phyloP scores from a whole-genome alignment of 2,113 vertebrate species.

The Fulica atra region DNA sequence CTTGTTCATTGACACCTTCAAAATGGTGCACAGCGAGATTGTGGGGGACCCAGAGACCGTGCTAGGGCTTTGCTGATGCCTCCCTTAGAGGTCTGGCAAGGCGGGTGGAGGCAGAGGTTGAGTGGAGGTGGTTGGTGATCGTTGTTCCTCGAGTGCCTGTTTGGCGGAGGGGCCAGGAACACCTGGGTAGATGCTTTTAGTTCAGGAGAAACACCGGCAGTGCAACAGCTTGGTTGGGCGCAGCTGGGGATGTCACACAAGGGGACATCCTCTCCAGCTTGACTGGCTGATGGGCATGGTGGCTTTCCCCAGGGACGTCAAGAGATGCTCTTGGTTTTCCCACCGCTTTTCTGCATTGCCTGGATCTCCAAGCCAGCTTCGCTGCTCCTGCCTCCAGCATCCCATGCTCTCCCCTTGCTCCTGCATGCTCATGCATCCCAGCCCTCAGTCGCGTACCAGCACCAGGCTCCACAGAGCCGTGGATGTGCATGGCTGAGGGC shows the following conservation, averaged over 20 bases:
- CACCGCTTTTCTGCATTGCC: background rate
- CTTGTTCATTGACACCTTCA: constrained; percentile 96
- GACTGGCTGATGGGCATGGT: background rate
- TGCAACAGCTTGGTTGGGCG: background rate
- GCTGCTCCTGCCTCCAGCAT: background rate
- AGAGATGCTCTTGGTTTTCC: background rate
- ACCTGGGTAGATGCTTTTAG: background rate
- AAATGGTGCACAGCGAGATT: constrained; percentile 92
- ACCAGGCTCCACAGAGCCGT: no score
- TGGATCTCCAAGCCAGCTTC: background rate
- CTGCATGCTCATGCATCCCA: fast-evolving
- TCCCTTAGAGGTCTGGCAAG: background rate
- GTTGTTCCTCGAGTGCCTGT: background rate
- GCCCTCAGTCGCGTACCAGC: fast-evolving
- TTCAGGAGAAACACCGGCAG: background rate
- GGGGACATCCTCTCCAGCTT: background rate
- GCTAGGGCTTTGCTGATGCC: constrained; percentile 84
- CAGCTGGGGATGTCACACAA: background rate
- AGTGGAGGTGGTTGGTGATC: background rate
- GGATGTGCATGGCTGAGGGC: background rate
- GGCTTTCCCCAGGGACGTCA: background rate
- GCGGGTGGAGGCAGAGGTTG: background rate
- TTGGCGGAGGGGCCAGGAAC: background rate
- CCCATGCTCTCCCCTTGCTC: background rate
- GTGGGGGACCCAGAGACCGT: constrained; percentile 87